phyloP scores from a whole-genome alignment of 2,888 invertebrate species.

The Eurytoma adleriae region DNA sequence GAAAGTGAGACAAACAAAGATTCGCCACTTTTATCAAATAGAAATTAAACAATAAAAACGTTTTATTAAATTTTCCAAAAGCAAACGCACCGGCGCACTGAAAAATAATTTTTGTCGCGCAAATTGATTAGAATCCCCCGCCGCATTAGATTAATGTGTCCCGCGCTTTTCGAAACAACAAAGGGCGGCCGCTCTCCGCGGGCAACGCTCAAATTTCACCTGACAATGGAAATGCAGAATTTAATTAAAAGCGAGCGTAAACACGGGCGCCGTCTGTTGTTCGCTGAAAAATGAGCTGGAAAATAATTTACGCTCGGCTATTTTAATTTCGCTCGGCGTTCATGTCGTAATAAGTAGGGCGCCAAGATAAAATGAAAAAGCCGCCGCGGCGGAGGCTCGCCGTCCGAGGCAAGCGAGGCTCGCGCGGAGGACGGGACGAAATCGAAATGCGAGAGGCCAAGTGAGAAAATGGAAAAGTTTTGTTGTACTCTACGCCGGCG shows the following conservation, averaged over 20 bases:
- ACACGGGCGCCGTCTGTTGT: conserved; percentile 4
- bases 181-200: not conserved
- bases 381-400: not conserved
- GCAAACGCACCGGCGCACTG: too few species aligned
- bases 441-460: conserved; percentile 56
- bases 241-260: conserved; percentile 40
- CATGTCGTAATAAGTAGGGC: conserved; percentile 48
- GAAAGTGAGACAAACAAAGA: too few species aligned
- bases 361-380: conserved; percentile 49
- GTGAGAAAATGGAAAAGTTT: conserved; percentile 53
- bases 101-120: too few species aligned
- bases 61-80: too few species aligned
- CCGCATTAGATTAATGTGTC: not conserved
- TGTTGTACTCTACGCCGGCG: conserved; percentile 29
- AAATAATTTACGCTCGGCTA: conserved; percentile 52
- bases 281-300: conserved; percentile 48
- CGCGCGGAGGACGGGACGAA: conserved; percentile 24
- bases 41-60: too few species aligned
- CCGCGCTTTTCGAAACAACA: not conserved
- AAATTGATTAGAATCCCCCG: too few species aligned
- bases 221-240: conserved; percentile 35
- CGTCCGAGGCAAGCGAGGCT: not conserved
- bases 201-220: not conserved
- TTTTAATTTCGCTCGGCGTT: conserved; percentile 46
- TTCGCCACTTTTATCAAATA: too few species aligned